These are phyloP conservation scores for Eumerus sabulonum DNA, from an alignment of 2,888 invertebrate species.

Conservation along the genomic window DNA sequence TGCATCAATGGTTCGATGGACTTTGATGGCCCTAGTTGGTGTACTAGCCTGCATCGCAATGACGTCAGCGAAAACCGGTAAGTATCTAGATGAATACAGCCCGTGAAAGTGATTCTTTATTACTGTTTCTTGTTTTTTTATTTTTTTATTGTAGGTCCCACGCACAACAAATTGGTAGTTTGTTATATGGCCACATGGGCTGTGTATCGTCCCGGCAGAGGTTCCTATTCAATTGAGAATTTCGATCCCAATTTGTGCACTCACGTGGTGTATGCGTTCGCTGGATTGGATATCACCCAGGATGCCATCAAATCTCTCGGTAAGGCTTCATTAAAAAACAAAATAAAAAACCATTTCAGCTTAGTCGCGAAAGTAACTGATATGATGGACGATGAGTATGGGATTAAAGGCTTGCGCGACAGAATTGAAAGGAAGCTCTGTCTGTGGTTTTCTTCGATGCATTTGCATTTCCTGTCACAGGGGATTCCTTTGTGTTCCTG, in stretches of 20 bases:
- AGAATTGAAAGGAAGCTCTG: slow-evolving; percentile 16
- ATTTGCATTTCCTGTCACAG: slow-evolving; percentile 42
- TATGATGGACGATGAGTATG: slow-evolving; percentile 9
- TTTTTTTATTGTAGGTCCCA: slow-evolving; percentile 80
- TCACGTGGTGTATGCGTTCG: slow-evolving; percentile 90
- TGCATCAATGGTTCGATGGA: slow-evolving; percentile 51
- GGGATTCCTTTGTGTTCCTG: slow-evolving; percentile 41
- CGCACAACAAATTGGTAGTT: slow-evolving; percentile 87
- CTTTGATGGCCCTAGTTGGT: slow-evolving; percentile 55
- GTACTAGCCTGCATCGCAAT: slow-evolving; percentile 51
- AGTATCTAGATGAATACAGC: neutral
- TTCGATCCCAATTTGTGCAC: slow-evolving; percentile 88
- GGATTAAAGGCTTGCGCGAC: slow-evolving; percentile 12
- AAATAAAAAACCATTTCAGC: too few relatives aligned
- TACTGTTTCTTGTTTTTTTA: too few relatives aligned
- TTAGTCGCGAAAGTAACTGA: slow-evolving; percentile 30
- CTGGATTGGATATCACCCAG: slow-evolving; percentile 85
- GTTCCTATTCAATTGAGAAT: slow-evolving; percentile 84
- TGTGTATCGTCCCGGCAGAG: slow-evolving; percentile 84
- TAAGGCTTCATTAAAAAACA: slow-evolving; percentile 74
- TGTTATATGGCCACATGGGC: slow-evolving; percentile 92
- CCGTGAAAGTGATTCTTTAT: slow-evolving; percentile 1
- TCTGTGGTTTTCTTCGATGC: slow-evolving; percentile 43
- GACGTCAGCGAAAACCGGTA: slow-evolving; percentile 63
- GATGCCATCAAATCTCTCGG: slow-evolving; percentile 86